phyloP scores from a whole-genome alignment of 2,888 invertebrate genomes.

The Sinohyriopsis cumingii region DNA sequence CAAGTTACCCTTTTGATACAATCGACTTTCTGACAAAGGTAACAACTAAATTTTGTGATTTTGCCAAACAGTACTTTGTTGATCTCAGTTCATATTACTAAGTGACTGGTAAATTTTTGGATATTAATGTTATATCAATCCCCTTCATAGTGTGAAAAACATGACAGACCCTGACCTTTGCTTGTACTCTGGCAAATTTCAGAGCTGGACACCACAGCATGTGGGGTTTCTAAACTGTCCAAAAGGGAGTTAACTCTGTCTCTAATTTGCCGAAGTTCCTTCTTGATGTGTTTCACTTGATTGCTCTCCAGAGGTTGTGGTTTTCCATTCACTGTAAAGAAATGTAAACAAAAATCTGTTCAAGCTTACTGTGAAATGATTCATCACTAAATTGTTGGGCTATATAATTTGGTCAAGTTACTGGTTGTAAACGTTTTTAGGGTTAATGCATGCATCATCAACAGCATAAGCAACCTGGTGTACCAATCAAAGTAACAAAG shows the following conservation, averaged over 20 bases:
- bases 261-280: conserved; percentile 75
- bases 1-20: neutral
- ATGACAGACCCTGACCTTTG: neutral
- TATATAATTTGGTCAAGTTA: too few relatives aligned
- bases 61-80: too few relatives aligned
- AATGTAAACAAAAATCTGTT: conserved; percentile 10
- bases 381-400: neutral
- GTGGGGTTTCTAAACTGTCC: conserved; percentile 74
- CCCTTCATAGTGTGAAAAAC: neutral
- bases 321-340: conserved; percentile 69
- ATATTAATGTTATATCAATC: neutral
- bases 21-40: too few relatives aligned
- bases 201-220: too few relatives aligned
- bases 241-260: conserved; percentile 78
- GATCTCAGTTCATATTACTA: too few relatives aligned
- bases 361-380: neutral
- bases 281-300: conserved; percentile 74
- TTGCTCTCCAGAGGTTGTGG: conserved; percentile 69
- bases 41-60: too few relatives aligned
- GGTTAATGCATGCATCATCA: too few relatives aligned
- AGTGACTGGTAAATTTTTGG: too few relatives aligned
- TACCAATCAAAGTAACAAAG: too few relatives aligned
- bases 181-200: neutral
- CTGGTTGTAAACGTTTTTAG: too few relatives aligned
- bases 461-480: too few relatives aligned